A percentile compares a stretch with the other conserved stretches of the same genome.
Conservation (phyloP, 2,797 vertebrate genomes). For the Coccyzus lansbergi region DNA sequence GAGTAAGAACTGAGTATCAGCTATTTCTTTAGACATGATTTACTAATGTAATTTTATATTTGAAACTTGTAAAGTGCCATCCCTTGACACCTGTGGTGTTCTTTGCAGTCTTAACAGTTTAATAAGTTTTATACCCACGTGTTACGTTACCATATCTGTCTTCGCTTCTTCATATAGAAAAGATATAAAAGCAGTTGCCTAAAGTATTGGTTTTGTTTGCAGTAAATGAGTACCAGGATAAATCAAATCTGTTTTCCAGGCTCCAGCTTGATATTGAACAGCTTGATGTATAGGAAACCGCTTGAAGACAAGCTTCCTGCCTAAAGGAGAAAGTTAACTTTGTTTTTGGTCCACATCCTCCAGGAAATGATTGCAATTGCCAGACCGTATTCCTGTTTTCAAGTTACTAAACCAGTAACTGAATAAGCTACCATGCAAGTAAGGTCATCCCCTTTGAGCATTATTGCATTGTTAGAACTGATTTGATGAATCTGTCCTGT, state of each 20-base stretch:
- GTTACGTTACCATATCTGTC: neutral
- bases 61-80: neutral
- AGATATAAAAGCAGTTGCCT: neutral
- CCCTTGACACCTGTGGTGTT: neutral
- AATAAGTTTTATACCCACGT: neutral
- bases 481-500: neutral
- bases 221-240: neutral
- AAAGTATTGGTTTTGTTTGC: neutral
- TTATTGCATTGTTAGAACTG: neutral
- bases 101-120: neutral
- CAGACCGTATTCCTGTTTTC: neutral
- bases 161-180: fast-evolving
- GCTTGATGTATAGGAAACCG: neutral
- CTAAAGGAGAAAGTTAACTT: neutral
- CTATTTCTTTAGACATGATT: neutral
- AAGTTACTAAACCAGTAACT: neutral
- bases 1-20: neutral
- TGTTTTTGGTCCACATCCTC: neutral
- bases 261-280: neutral
- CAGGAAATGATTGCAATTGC: neutral
- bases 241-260: neutral
- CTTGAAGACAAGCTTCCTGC: neutral
- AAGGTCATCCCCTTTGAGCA: neutral
- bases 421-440: neutral
- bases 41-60: neutral